Conservation (phyloP, 1,140 invertebrate genomes). For the Drosophila ironensis region DNA sequence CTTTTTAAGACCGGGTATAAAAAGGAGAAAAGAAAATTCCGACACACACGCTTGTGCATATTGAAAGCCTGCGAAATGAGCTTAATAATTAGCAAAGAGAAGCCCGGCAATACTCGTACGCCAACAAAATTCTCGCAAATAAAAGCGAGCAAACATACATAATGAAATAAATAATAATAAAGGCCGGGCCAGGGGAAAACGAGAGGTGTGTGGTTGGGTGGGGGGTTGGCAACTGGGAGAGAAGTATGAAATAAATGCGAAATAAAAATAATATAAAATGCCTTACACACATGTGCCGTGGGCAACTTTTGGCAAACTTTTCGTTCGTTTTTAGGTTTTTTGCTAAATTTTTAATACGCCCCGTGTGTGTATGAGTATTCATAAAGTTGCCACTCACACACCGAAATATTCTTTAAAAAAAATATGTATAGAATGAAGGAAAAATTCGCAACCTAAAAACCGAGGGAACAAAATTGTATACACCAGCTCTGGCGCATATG, state of each 20-base stretch:
- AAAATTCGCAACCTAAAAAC: neutral
- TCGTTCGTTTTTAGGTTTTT: constrained; percentile 24
- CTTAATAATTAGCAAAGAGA: constrained; percentile 56
- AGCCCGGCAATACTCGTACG: neutral
- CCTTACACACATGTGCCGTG: constrained; percentile 22
- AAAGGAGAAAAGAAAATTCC: too few relatives aligned
- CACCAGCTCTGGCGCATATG: constrained; percentile 38
- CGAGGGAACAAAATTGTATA: constrained; percentile 14
- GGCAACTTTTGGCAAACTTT: constrained; percentile 41
- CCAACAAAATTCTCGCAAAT: constrained; percentile 19
- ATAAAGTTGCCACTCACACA: constrained; percentile 20
- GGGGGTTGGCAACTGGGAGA: neutral
- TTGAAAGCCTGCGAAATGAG: constrained; percentile 51
- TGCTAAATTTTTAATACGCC: constrained; percentile 57
- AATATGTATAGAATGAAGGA: neutral
- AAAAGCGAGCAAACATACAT: constrained; percentile 36
- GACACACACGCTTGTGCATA: constrained; percentile 33
- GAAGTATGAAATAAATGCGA: neutral
- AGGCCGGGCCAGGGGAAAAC: neutral
- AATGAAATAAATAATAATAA: constrained; percentile 58
- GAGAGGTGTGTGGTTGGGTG: neutral
- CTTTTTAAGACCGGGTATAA: too few relatives aligned
- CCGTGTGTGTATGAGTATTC: constrained; percentile 6
- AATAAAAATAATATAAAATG: neutral
- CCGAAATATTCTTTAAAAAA: constrained; percentile 1